phyloP scores from a whole-genome alignment of 1,140 invertebrate species.

The Drosophila tristis region DNA sequence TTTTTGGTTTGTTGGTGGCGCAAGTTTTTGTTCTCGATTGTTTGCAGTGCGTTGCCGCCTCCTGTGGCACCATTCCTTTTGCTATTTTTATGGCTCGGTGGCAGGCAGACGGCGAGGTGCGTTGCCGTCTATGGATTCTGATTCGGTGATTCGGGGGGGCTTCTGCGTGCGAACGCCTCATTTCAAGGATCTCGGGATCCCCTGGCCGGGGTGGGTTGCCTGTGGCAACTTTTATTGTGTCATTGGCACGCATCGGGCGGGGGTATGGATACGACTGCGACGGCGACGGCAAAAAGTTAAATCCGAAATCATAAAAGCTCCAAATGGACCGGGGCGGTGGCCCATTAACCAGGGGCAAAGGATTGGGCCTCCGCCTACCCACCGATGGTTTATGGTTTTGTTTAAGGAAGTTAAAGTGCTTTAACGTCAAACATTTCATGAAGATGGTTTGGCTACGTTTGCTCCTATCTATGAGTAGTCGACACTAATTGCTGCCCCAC shows the following conservation, averaged over 20 bases:
- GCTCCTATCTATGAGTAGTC: conserved; percentile 47
- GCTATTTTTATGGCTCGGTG: conserved; percentile 61
- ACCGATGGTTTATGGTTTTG: conserved; percentile 30
- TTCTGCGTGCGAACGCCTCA: conserved; percentile 55
- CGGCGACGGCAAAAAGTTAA: conserved; percentile 56
- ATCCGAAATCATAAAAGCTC: conserved; percentile 67
- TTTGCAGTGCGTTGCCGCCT: conserved; percentile 31
- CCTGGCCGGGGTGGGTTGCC: conserved; percentile 23
- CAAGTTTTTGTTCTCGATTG: conserved; percentile 19
- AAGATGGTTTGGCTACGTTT: conserved; percentile 19
- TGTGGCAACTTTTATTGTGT: conserved; percentile 69
- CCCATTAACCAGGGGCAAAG: conserved; percentile 16
- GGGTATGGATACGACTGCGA: no score
- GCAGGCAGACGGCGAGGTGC: conserved; percentile 59
- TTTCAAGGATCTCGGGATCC: conserved; percentile 61
- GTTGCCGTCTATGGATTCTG: conserved; percentile 56
- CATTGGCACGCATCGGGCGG: conserved; percentile 64
- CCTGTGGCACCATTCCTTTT: not conserved
- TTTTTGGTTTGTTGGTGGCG: conserved; percentile 11
- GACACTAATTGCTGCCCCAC: conserved; percentile 51
- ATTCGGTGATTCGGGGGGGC: not conserved
- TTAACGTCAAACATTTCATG: conserved; percentile 38
- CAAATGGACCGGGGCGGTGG: not conserved
- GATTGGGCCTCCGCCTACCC: conserved; percentile 13
- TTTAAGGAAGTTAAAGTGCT: conserved; percentile 13